Percentiles rank a stretch among this genome's conserved stretches.
These are phyloP conservation scores for Dryomyza anilis DNA, from an alignment of 2,888 invertebrate species.

Conservation along the genomic window DNA sequence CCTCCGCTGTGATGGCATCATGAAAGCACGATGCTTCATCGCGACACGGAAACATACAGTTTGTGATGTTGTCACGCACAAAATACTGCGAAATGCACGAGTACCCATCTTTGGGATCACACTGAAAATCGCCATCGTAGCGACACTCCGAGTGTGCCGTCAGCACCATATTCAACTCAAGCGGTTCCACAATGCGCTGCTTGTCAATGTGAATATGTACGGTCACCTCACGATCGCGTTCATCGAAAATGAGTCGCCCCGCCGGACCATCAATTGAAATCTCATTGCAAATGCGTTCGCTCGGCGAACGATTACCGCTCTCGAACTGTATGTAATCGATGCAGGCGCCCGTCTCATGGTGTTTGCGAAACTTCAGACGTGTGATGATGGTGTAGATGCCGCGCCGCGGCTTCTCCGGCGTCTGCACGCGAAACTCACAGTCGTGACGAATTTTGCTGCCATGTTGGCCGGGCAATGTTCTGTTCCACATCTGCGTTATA, in stretches of 20 bases:
- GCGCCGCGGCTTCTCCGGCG: conserved; percentile 45
- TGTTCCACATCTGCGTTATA: conserved; percentile 55
- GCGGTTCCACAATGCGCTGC: conserved; percentile 45
- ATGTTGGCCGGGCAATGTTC: conserved; percentile 46
- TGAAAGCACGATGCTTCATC: conserved; percentile 56
- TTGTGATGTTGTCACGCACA: conserved; percentile 56
- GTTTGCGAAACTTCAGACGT: conserved; percentile 52
- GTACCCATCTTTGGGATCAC: conserved; percentile 49
- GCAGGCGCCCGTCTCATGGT: conserved; percentile 48
- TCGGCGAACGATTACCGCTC: conserved; percentile 52
- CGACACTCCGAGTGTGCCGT: conserved; percentile 55
- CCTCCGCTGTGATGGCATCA: conserved; percentile 47
- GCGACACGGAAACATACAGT: conserved; percentile 56
- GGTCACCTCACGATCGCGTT: conserved; percentile 50
- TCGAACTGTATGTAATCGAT: conserved; percentile 56
- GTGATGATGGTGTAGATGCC: conserved; percentile 57
- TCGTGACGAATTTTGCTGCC: conserved; percentile 52
- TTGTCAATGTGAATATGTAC: conserved; percentile 51
- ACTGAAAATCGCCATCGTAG: conserved; percentile 49
- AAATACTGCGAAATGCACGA: conserved; percentile 57
- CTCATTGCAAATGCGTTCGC: conserved; percentile 52
- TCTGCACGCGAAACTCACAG: conserved; percentile 53
- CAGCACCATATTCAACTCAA: conserved; percentile 55
- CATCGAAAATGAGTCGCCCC: conserved; percentile 52
- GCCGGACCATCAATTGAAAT: conserved; percentile 53